Percentiles rank a stretch among this genome's conserved stretches.
These are phyloP conservation scores for Diadema setosum DNA, from an alignment of 35 echinoderm and acorn worm genomes.

Conservation along the genomic window DNA sequence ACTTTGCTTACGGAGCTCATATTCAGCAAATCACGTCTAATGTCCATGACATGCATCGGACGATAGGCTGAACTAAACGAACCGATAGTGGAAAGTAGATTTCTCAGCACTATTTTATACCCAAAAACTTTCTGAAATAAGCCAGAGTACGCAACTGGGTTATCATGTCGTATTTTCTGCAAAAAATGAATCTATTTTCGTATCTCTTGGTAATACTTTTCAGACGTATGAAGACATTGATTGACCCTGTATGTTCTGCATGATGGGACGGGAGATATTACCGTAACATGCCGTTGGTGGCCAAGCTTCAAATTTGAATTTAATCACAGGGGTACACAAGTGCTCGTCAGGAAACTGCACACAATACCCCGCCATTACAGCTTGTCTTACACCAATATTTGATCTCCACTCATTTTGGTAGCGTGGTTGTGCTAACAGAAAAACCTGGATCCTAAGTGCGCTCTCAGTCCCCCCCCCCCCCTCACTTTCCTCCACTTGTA, in stretches of 20 bases:
- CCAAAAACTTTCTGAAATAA: too few species aligned
- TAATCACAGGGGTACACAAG: background rate
- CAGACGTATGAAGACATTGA: background rate
- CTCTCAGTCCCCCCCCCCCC: too few species aligned
- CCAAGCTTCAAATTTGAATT: background rate
- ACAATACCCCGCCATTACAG: background rate
- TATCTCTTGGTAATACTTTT: background rate
- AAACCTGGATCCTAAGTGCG: too few species aligned
- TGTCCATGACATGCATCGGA: too few species aligned
- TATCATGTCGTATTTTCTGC: too few species aligned
- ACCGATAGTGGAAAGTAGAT: too few species aligned
- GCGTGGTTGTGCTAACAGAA: background rate
- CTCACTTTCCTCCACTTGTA: too few species aligned
- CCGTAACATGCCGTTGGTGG: background rate
- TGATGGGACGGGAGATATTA: background rate
- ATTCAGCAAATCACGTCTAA: too few species aligned
- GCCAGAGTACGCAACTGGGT: too few species aligned
- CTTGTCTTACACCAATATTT: background rate
- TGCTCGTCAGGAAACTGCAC: background rate
- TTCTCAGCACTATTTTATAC: too few species aligned
- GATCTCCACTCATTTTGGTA: background rate
- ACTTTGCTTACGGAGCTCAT: too few species aligned
- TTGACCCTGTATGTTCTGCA: background rate
- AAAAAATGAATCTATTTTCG: background rate
- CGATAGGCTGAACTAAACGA: too few species aligned